Base-by-base conservation (phyloP, 2,113 vertebrate genomes). In the Felis catus region DNA sequence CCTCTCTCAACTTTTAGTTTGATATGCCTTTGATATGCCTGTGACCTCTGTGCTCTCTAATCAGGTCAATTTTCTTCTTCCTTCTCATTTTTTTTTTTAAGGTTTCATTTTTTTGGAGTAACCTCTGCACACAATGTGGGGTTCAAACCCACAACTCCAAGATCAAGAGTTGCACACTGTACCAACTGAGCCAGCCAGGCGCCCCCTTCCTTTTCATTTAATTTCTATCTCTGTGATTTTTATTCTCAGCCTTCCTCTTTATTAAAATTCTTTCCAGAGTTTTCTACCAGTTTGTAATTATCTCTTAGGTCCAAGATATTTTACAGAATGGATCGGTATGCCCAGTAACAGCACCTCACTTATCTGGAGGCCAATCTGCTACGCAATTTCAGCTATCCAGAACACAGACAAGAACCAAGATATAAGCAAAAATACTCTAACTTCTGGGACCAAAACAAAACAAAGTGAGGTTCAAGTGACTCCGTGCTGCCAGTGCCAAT, bases 361-460 rank as follows among this genome's bases (percentile, higher is more conserved):
- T 80, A 51, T 21, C 25, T 73, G 68, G n/a, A 86, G 84, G 11
- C 23, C 73, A 63, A 21, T 65, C 33, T 83, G 41, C n/a, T 76
- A 45, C 88, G 92, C 31, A 73, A 73, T 39, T 89, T 94, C 89
- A 91, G 78, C 41, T 86, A 88, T 16, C 25, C 3, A 65, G 45
- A 94, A 93, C 31, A 81, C 16, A 92, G 76, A 25, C 53, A 76
- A 93, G 41, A 96, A 76, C 31, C 61, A 92, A 78, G 74, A 90
- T 89, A 61, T 41, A 71, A 76, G 58, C 27, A 89, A 82, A 68
- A 94, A 66, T 45, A 31, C 86, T 94, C 39, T 74, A 86, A 29
- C 36, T 74, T 78, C 21, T 63, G 83, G 36, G 14, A 66, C 39
- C 21, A 21, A 94, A 90, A 25, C 21, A 83, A 78, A 63, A 45